phyloP scores from a whole-genome alignment of 2,888 invertebrate genomes.

The Drosophila koepferae region DNA sequence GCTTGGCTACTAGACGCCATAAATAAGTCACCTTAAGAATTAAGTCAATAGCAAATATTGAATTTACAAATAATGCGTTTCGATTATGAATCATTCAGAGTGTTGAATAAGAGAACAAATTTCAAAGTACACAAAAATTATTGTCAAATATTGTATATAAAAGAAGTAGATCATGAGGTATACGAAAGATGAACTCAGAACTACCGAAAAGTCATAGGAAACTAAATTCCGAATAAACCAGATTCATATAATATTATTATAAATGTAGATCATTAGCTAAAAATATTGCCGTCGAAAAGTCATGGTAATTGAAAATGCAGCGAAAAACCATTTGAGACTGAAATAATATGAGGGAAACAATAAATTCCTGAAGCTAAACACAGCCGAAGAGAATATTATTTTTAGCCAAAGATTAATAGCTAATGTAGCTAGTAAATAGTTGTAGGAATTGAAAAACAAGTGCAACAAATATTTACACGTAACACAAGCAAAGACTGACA shows the following conservation, averaged over 20 bases:
- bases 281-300: too few relatives aligned
- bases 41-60: slow-evolving; percentile 1
- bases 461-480: neutral
- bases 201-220: neutral
- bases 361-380: too few relatives aligned
- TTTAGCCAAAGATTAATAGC: too few relatives aligned
- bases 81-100: neutral
- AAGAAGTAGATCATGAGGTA: neutral
- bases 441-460: neutral
- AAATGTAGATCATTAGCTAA: too few relatives aligned
- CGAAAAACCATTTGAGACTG: too few relatives aligned
- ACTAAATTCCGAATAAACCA: neutral
- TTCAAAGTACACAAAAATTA: neutral
- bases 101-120: neutral
- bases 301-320: too few relatives aligned
- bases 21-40: neutral
- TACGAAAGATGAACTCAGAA: neutral
- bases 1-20: neutral
- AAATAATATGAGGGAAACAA: too few relatives aligned
- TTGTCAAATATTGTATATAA: neutral
- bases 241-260: too few relatives aligned
- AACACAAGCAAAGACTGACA: neutral
- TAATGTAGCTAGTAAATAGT: neutral
- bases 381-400: too few relatives aligned
- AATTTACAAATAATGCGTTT: neutral